phyloP scores from a whole-genome alignment of 2,113 vertebrate species.

The Spilogale gracilis region DNA sequence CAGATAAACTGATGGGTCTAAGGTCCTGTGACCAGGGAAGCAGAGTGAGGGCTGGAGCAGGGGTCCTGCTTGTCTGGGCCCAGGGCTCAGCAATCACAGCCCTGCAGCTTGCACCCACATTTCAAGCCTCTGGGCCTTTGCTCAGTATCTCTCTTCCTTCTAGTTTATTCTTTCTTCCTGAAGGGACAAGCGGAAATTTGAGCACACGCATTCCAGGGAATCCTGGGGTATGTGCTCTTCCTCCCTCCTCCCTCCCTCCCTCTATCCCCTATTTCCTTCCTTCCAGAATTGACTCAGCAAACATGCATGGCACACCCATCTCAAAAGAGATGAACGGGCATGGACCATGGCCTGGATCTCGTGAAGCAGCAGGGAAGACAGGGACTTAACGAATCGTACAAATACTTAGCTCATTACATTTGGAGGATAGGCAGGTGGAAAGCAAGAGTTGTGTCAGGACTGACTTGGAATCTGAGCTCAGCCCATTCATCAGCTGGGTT shows the following conservation, averaged over 20 bases:
- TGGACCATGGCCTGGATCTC: neutral
- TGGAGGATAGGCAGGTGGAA: neutral
- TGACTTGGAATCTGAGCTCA: neutral
- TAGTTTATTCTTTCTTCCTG: neutral
- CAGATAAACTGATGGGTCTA: neutral
- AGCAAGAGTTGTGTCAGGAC: accelerated
- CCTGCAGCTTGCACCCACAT: accelerated
- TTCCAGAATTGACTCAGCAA: neutral
- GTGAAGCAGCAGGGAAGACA: neutral
- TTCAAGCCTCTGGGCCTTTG: neutral
- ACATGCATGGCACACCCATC: accelerated
- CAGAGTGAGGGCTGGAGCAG: neutral
- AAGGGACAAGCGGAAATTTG: too few relatives aligned
- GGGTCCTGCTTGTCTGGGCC: neutral
- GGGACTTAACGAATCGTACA: neutral
- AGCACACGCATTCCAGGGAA: neutral
- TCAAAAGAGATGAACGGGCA: neutral
- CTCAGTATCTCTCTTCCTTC: too few relatives aligned
- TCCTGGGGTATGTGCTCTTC: accelerated
- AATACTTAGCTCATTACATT: neutral
- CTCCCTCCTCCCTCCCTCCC: neutral
- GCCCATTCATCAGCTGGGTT: neutral
- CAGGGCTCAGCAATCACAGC: accelerated
- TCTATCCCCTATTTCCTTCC: too few relatives aligned
- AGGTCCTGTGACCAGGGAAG: neutral